Evolutionary conservation across 2,797 vertebrate genomes (phyloP).

Genomic region (Lithobates sylvaticus): DNA sequence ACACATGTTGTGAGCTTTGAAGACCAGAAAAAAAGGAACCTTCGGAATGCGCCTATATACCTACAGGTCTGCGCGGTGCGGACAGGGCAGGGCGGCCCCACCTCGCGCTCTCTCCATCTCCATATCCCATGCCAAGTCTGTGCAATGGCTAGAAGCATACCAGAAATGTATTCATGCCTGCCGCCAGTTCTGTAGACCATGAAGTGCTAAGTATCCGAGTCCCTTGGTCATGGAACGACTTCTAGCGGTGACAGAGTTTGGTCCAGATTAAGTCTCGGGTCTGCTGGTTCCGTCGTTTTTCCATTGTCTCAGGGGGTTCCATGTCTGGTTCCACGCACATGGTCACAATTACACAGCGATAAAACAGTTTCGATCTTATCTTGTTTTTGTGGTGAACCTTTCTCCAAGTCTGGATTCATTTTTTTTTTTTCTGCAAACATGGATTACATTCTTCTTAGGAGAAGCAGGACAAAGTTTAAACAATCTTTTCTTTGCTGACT

Average conservation of each 20-base stretch:
- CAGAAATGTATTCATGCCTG: conserved; percentile 1
- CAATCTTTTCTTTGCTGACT: conserved; percentile 29
- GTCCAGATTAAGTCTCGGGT: conserved; percentile 19
- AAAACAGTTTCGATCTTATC: conserved; percentile 45
- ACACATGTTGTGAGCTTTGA: conserved; percentile 32
- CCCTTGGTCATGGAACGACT: conserved; percentile 18
- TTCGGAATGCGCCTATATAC: background rate
- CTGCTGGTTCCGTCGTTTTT: conserved; percentile 17
- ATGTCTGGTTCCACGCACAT: conserved; percentile 18
- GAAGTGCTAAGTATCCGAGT: conserved; percentile 32
- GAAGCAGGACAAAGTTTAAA: conserved; percentile 14
- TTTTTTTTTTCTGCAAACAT: conserved; percentile 46
- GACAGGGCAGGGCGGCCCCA: background rate
- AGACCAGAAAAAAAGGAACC: conserved; percentile 11
- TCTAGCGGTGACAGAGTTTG: conserved; percentile 36
- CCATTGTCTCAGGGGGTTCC: conserved; percentile 13
- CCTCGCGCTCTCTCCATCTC: conserved; percentile 2
- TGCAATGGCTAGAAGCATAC: conserved; percentile 9
- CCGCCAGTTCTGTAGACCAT: conserved; percentile 45
- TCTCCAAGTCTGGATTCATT: conserved; percentile 11
- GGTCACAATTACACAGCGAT: conserved; percentile 38
- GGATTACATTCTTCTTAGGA: conserved; percentile 21
- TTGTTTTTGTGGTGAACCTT: conserved; percentile 32
- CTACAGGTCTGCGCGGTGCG: background rate
- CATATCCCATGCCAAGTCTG: conserved; percentile 16